Evolutionary conservation across 1,140 invertebrate species (phyloP).

Genomic region (Macrostomum lignano): DNA sequence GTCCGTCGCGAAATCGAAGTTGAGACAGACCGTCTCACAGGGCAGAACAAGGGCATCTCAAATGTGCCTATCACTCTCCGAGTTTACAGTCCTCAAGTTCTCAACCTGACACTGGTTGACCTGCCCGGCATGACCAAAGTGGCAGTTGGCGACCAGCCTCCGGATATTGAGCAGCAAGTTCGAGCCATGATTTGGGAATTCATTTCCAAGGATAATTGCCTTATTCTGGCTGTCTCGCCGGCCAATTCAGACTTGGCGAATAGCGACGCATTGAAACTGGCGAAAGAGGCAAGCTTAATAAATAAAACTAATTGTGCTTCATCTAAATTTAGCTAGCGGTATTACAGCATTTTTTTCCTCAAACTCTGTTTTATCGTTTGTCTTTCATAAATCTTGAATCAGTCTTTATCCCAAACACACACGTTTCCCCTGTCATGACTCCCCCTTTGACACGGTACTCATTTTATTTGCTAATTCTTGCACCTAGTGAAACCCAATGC

Average conservation of each 20-base stretch:
- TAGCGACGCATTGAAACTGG: constrained; percentile 21
- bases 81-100: constrained; percentile 69
- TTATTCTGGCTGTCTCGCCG: constrained; percentile 20
- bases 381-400: too few relatives aligned
- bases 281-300: too few relatives aligned
- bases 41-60: constrained; percentile 88
- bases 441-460: too few relatives aligned
- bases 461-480: too few relatives aligned
- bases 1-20: constrained; percentile 83
- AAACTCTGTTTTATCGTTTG: too few relatives aligned
- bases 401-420: too few relatives aligned
- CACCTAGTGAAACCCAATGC: too few relatives aligned
- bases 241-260: constrained; percentile 23
- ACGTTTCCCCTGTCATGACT: too few relatives aligned
- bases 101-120: constrained; percentile 10
- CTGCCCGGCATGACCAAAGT: constrained; percentile 10
- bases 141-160: constrained; percentile 9
- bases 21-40: constrained; percentile 83
- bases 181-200: constrained; percentile 12
- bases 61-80: constrained; percentile 88
- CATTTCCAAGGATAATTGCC: constrained; percentile 14
- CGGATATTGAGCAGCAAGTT: constrained; percentile 9
- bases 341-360: too few relatives aligned
- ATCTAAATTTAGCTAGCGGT: too few relatives aligned
- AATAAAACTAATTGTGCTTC: too few relatives aligned